phyloP scores from a whole-genome alignment of 2,888 invertebrate genomes.

The Athetis lepigone region DNA sequence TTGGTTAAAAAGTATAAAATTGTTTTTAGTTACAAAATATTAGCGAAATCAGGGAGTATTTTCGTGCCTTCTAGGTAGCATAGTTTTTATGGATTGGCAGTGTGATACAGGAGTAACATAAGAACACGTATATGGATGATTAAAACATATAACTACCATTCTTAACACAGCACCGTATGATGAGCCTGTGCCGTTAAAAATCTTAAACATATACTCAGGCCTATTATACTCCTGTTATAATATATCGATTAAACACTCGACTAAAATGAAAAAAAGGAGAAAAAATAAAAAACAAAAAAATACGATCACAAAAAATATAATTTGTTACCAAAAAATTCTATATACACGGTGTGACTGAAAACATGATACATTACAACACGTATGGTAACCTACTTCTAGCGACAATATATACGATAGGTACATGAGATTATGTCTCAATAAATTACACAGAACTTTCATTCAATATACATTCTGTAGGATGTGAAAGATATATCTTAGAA shows the following conservation, averaged over 20 bases:
- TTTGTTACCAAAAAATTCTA: conserved; percentile 84
- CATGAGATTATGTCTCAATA: conserved; percentile 61
- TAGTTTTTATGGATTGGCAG: conserved; percentile 36
- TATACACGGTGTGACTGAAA: conserved; percentile 80
- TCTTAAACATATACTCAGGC: conserved; percentile 43
- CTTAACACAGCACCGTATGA: conserved; percentile 59
- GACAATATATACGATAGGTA: conserved; percentile 56
- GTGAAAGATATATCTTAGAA: conserved; percentile 44
- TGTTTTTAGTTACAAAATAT: conserved; percentile 10
- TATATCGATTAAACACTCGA: conserved; percentile 48
- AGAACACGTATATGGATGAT: conserved; percentile 27
- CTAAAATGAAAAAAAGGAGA: conserved; percentile 40
- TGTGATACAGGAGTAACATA: conserved; percentile 19
- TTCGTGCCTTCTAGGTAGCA: conserved; percentile 10
- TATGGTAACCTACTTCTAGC: conserved; percentile 68
- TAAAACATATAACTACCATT: conserved; percentile 46
- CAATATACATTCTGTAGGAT: conserved; percentile 56
- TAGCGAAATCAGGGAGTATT: conserved; percentile 17
- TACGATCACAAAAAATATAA: conserved; percentile 89
- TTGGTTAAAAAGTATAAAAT: conserved; percentile 18
- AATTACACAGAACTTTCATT: conserved; percentile 61
- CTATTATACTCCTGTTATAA: conserved; percentile 37
- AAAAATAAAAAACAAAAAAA: conserved; percentile 69
- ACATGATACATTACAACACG: conserved; percentile 63
- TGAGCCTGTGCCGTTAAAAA: conserved; percentile 50